phyloP scores from a whole-genome alignment of 2,797 vertebrate genomes.

The Diglossa cyanea region DNA sequence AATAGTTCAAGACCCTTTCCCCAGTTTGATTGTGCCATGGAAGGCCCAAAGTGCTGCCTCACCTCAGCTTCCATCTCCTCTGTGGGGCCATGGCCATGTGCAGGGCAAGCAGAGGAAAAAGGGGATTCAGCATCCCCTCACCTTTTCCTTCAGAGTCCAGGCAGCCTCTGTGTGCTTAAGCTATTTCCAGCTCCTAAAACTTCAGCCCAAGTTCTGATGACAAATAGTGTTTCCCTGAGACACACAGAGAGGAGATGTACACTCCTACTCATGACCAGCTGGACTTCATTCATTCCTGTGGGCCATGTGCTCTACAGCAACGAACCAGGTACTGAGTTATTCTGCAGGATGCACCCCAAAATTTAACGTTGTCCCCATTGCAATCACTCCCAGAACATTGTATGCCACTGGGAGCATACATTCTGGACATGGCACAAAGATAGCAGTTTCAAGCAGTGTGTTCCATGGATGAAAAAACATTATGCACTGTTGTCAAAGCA shows the following conservation, averaged over 20 bases:
- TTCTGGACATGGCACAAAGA: background rate
- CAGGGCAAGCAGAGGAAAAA: background rate
- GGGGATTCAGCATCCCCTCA: background rate
- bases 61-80: background rate
- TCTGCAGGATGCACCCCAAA: background rate
- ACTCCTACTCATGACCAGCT: background rate
- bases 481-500: background rate
- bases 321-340: background rate
- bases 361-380: background rate
- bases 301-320: background rate
- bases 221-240: background rate
- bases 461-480: background rate
- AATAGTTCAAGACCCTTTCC: background rate
- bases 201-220: background rate
- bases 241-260: background rate
- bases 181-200: background rate
- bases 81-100: fast-evolving
- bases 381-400: background rate
- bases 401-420: background rate
- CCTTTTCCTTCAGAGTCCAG: background rate
- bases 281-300: background rate
- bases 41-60: background rate
- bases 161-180: background rate
- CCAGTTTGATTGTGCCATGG: background rate
- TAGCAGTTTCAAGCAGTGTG: background rate